Evolutionary conservation across 2,797 vertebrate genomes (phyloP), one percentile per base, ranked within the genome.

Genomic region (Heteromormyrus szaboi): DNA sequence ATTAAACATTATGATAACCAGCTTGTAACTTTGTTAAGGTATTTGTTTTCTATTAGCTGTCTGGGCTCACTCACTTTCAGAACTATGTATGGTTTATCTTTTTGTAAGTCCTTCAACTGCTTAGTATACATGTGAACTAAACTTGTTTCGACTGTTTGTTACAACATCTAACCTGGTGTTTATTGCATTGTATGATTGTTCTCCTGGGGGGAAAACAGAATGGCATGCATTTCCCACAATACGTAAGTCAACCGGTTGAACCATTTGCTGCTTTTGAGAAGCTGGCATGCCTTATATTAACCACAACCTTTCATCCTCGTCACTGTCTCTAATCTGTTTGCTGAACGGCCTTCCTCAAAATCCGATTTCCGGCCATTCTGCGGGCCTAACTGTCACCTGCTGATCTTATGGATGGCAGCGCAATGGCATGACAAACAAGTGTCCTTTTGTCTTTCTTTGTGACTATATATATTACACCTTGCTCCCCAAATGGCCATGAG

Each of bases 221-320:
- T 96, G 95, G 96, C 97, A 96, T 97, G 97, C 96, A 96, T 97
- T 97, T 97, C 95, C 96, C 95, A 96, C 96, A 95, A 97, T 97
- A 97, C 95, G 96, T 96, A 97, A 98, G 97, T 98, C 94, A 96
- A 96, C 93, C 91, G 93, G 96, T 96, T 91, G 92, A 90, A 95
- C 94, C 93, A 92, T 96, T 88, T 76, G 76, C 62, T 95, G 95
- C 95, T 95, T 95, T 95, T 91, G 88, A 91, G 93, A 91, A 89
- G 94, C 93, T 94, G 95, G 97, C 96, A 96, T 97, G 96, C 95
- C 93, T 89, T 89, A 81, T 94, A 94, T 96, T 97, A 97, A 97
- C 95, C 94, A 94, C 95, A 94, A 46, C 93, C 94, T 95, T 92
- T 94, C 94, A 95, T 95, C 93, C 94, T 94, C 91, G 94, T 96